These are phyloP conservation scores for Drosophila anomelani DNA, from an alignment of 2,888 invertebrate genomes.

Conservation along the genomic window DNA sequence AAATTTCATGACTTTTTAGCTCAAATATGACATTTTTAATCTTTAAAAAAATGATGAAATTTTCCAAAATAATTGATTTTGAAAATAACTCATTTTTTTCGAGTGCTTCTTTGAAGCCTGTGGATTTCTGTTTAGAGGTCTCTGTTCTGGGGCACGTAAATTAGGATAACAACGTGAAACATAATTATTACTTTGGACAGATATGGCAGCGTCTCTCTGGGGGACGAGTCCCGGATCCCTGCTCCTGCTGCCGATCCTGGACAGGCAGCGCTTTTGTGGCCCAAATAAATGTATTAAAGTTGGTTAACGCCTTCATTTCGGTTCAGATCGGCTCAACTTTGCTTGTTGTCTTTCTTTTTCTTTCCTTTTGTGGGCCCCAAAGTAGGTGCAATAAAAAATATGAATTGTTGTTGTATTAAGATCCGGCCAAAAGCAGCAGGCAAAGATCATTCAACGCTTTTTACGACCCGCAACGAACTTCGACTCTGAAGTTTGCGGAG, in stretches of 20 bases:
- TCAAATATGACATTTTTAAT: not conserved
- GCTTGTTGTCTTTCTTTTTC: not conserved
- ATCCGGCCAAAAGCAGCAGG: slow-evolving; percentile 49
- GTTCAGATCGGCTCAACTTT: slow-evolving; percentile 3
- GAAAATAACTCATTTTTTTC: not conserved
- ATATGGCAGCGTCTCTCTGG: slow-evolving; percentile 62
- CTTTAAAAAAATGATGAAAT: no score
- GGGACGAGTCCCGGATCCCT: slow-evolving; percentile 8
- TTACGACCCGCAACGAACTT: slow-evolving; percentile 52
- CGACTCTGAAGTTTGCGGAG: slow-evolving; percentile 2
- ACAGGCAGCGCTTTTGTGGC: slow-evolving; percentile 63
- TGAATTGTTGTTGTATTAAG: slow-evolving; percentile 78
- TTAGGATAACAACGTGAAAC: slow-evolving; percentile 83
- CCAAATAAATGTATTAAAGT: slow-evolving; percentile 83
- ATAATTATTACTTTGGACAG: slow-evolving; percentile 82
- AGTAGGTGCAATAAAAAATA: slow-evolving; percentile 78
- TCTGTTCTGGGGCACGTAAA: slow-evolving; percentile 77
- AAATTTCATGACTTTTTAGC: not conserved
- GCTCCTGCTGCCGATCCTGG: slow-evolving; percentile 22
- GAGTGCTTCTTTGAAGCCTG: slow-evolving; percentile 4
- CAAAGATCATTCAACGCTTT: slow-evolving; percentile 70
- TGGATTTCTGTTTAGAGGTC: slow-evolving; percentile 52
- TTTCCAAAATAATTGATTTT: not conserved
- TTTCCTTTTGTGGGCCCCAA: slow-evolving; percentile 34
- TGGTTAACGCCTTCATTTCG: slow-evolving; percentile 79